Evolutionary conservation across 2,113 vertebrate species (phyloP).

Genomic region (Ictalurus furcatus): DNA sequence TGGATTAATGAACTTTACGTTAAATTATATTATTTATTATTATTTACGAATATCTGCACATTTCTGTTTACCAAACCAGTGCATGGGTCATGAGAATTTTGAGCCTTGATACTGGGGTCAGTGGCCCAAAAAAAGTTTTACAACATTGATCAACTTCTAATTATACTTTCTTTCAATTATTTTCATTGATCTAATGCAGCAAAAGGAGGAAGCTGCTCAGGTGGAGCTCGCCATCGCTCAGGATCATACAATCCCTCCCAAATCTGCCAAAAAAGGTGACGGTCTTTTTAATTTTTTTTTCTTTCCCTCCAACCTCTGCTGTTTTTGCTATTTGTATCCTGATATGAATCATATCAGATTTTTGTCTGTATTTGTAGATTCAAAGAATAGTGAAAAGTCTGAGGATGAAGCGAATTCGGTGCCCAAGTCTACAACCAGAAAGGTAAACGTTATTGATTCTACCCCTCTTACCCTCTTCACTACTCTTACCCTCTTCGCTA

Average conservation of each 20-base stretch:
- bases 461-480: neutral
- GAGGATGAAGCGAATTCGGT: constrained; percentile 63
- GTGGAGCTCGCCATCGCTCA: constrained; percentile 66
- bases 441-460: constrained; percentile 46
- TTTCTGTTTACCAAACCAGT: neutral
- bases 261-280: constrained; percentile 67
- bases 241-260: constrained; percentile 63
- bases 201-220: constrained; percentile 62
- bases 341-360: neutral
- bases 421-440: constrained; percentile 53
- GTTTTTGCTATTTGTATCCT: neutral
- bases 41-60: neutral
- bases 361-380: constrained; percentile 48
- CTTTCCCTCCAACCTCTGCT: neutral
- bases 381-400: constrained; percentile 57
- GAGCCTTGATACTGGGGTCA: neutral
- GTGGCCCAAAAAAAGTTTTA: neutral
- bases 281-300: neutral
- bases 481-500: too few relatives aligned
- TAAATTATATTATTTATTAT: neutral
- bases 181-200: neutral
- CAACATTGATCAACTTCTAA: neutral
- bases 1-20: too few relatives aligned
- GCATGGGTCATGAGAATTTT: neutral
- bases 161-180: constrained; percentile 39